Evolutionary conservation across 1,140 invertebrate species (phyloP), one percentile per base, ranked within the genome.

Genomic region (Dendrolimus punctatus): DNA sequence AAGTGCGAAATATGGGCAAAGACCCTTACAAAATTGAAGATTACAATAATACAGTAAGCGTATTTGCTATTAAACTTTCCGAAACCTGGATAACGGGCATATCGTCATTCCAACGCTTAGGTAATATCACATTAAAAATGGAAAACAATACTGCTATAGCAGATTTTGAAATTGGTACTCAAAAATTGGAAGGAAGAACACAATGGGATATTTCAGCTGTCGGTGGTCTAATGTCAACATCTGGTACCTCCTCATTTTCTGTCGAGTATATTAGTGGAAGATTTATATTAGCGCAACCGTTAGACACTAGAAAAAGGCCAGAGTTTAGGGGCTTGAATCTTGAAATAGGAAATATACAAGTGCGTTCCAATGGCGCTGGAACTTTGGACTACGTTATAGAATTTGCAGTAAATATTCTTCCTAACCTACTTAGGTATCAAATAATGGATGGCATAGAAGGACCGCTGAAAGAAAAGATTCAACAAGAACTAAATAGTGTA

Each of bases 271-370:
- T 94, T 8, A 91, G 89, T 55, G 90, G 87, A 39, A 85, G 85
- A 60, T 60, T 95, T 0, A 90, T 91, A 49, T 64, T 95, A 0
- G 92, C 90, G 58, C 94, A 96, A 73, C 89, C 93, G 0, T 77
- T 95, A 49, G 94, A 96, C 68, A 93, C 92, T 0, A 87, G 94
- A 47, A 91, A 94, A 57, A 90, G 88, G 8, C 91, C 93, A 2
- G 80, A 87, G 56, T 89, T 95, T 6, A 91, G 92, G 66, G 91
- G 93, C 51, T 83, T 96, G 7, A 90, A 95, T 64, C 79, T 96
- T 8, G 93, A 94, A 80, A 73, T 96, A 63, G 95, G 95, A 9
- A 95, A 95, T 71, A 95, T 96, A 60, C 94, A 95, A 80, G 87
- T 94, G 41, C 78, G 92, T 40, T 90, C 90, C 66, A 88, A 95